Evolutionary conservation across 2,113 vertebrate genomes (phyloP), one percentile per base, ranked within the genome.

Genomic region (Notothenia coriiceps): DNA sequence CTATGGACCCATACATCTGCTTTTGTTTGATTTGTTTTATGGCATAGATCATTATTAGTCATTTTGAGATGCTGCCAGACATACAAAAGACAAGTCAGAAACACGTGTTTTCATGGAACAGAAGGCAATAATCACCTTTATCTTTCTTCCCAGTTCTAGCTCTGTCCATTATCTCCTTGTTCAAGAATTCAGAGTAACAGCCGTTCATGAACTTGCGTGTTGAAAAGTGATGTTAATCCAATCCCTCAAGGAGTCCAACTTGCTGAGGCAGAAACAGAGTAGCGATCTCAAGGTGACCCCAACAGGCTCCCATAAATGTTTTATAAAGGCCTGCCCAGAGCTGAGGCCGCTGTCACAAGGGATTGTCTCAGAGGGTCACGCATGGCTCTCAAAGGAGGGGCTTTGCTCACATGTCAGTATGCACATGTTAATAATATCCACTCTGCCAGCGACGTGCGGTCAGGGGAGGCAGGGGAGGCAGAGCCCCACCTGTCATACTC

Each of bases 191-290:
- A 52, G 49, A 18, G 70, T 84, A 25, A 25, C 25, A 25, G 25
- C 25, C 25, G 25, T 25, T 77, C 73, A 71, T 29, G 51, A 79
- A 85, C 67, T 56, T 59, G 71, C 47, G 6, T 81, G 76, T 82
- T 79, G 68, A 88, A 88, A 85, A 80, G 69, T 77, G 80, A 90
- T 81, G 77, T 76, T 86, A 86, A 91, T 91, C 74, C 60, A 84
- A 77, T 68, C 66, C 70, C 83, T 69, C 66, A 50, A 70, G 71
- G 75, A 75, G 62, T 56, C 22, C 1, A 0, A 47, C 40, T 56
- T 56, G 46, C 56, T 56, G 56, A 70, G 56, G 72, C 46, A 59
- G 70, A 82, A 61, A 67, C 7, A 50, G 70, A 77, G 71, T 72
- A 40, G 43, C 13, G 5, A 63, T 83, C 74, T 88, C 88, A 91